phyloP scores from a whole-genome alignment of 2,113 vertebrate genomes.

The Pelecanoides urinatrix region DNA sequence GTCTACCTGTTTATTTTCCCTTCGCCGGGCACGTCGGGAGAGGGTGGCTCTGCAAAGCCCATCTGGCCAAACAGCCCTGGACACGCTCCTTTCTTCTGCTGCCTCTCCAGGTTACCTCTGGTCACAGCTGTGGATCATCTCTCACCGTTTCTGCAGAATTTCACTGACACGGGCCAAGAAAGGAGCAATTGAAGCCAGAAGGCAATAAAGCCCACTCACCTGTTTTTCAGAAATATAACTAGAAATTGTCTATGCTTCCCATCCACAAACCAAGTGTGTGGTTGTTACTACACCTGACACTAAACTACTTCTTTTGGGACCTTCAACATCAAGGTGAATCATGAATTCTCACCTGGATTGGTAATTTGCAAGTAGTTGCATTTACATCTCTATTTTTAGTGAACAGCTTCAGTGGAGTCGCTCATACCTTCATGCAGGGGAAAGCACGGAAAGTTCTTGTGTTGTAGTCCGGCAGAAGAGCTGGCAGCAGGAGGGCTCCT shows the following conservation, averaged over 20 bases:
- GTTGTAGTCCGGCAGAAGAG: neutral
- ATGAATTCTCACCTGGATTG: neutral
- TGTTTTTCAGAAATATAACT: neutral
- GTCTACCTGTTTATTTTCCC: neutral
- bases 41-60: neutral
- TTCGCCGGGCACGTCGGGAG: accelerated
- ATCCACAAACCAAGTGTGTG: accelerated
- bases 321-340: neutral
- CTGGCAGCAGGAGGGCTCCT: neutral
- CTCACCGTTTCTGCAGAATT: neutral
- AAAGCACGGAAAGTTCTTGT: neutral
- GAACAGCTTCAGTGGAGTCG: neutral
- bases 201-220: neutral
- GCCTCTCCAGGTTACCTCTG: neutral
- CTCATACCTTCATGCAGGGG: neutral
- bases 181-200: neutral
- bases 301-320: neutral
- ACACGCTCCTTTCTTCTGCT: neutral
- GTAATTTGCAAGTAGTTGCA: neutral
- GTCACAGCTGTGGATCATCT: neutral
- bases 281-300: neutral
- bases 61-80: neutral
- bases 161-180: neutral
- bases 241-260: neutral
- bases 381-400: neutral